phyloP scores from a whole-genome alignment of 2,888 invertebrate genomes.

The Phalangium opilio region DNA sequence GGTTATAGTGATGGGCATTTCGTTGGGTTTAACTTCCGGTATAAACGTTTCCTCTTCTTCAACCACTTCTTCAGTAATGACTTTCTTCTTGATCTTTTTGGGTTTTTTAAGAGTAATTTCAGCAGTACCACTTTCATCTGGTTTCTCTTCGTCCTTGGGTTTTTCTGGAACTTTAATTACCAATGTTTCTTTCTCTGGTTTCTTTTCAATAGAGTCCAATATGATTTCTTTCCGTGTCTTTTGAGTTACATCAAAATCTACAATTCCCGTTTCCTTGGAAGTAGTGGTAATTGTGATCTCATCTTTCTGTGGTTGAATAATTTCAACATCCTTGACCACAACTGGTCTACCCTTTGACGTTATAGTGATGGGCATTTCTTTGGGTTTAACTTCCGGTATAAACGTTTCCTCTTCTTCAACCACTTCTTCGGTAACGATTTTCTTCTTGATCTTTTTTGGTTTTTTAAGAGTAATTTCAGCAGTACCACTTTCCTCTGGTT shows the following conservation, averaged over 20 bases:
- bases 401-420: too few species aligned
- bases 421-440: too few species aligned
- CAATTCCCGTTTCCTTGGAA: too few species aligned
- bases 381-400: too few species aligned
- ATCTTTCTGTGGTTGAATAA: background rate
- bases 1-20: background rate
- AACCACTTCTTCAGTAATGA: background rate
- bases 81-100: constrained; percentile 3
- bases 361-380: too few species aligned
- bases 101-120: background rate
- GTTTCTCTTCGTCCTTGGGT: constrained; percentile 2
- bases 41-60: background rate
- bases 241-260: too few species aligned
- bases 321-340: background rate
- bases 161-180: constrained; percentile 1
- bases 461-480: background rate
- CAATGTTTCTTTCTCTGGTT: constrained; percentile 4
- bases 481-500: background rate
- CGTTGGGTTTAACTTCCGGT: background rate
- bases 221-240: too few species aligned
- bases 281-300: background rate
- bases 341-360: background rate
- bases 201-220: background rate
- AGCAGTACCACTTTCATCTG: background rate
- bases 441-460: background rate